These are phyloP conservation scores for Scelioninae gen. 2 DNA, from an alignment of 2,888 invertebrate genomes.

Conservation along the genomic window DNA sequence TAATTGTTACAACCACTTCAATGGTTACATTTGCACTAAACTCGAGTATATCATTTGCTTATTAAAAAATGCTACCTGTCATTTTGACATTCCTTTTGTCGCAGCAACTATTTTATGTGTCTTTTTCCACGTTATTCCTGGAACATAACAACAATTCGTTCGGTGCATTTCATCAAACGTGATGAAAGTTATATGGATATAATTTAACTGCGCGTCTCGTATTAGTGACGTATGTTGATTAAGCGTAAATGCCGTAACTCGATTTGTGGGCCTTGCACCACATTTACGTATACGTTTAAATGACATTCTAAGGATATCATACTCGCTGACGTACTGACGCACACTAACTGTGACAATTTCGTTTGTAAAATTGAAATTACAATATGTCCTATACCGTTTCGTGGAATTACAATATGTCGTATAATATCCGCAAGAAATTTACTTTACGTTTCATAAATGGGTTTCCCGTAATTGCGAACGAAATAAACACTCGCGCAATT, in stretches of 20 bases:
- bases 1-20: too few species aligned
- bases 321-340: constrained; percentile 41
- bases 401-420: constrained; percentile 41
- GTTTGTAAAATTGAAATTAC: constrained; percentile 43
- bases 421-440: constrained; percentile 29
- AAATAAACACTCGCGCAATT: too few species aligned
- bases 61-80: too few species aligned
- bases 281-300: constrained; percentile 52
- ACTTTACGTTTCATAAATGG: constrained; percentile 11
- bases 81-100: too few species aligned
- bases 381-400: constrained; percentile 20
- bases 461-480: constrained; percentile 9
- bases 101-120: too few species aligned
- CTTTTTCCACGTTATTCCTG: background rate
- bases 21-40: too few species aligned
- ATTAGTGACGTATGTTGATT: constrained; percentile 54
- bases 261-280: constrained; percentile 50
- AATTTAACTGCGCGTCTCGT: constrained; percentile 36
- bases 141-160: constrained; percentile 22
- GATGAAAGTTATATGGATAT: constrained; percentile 38
- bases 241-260: constrained; percentile 54
- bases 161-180: constrained; percentile 10
- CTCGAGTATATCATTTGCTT: too few species aligned
- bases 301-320: constrained; percentile 58
- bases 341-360: constrained; percentile 47